Evolutionary conservation across 1,140 invertebrate genomes (phyloP), one percentile per base, ranked within the genome.

Genomic region (Drosophila hydei): DNA sequence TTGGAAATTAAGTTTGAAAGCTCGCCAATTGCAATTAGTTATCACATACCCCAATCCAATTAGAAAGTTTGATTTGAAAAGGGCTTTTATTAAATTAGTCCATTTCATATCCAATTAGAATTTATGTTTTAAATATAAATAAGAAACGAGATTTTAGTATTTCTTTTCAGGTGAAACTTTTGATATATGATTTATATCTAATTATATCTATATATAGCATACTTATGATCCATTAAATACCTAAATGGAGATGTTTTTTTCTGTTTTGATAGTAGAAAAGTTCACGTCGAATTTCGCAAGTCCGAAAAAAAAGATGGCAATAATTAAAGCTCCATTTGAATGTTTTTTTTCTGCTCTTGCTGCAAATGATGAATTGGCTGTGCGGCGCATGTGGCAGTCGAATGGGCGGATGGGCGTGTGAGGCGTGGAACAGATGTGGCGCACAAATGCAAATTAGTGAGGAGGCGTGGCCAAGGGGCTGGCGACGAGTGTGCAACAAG

Each of bases 291-390:
- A 67, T 81, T 85, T 77, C 81, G 81, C 87, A 74, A 87, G 81
- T 65, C 50, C 1, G 14, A 27, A 6, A 19, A 61, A 85, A 6
- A 19, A 61, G 80, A 79, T 79, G 69, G 74, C 75, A 71, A 67
- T 81, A 85, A 85, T 85, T 85, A 87, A 75, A 30, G 30, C 30
- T 33, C 30, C 30, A 33, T 2, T 33, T 33, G 30, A 85, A 77
- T 70, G 87, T 77, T 62, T 36, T 64, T 48, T 68, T 75, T 78
- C 60, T 21, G 38, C 69, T 33, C 65, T 71, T 68, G 75, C 71
- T 72, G 68, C 43, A 43, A 54, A 62, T 84, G 80, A 80, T 84
- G 73, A 79, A 84, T 85, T 77, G 62, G 77, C 81, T 77, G 85
- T 87, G 80, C 87, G 74, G 77, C 65, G 64, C 76, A 71, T 83